Conservation (phyloP, 2,888 invertebrate genomes). For the Eristalis arbustorum region DNA sequence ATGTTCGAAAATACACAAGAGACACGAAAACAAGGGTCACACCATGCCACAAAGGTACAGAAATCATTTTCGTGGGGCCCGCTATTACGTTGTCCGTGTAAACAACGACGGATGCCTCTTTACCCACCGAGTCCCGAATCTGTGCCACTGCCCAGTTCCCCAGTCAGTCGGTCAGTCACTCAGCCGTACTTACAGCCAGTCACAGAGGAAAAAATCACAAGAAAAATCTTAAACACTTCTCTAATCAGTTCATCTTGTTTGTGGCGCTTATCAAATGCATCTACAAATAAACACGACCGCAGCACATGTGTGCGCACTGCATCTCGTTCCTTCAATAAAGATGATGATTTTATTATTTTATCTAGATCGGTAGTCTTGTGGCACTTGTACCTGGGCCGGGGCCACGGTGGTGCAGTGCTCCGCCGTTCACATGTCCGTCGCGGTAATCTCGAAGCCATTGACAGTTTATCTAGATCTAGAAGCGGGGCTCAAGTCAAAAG, state of each 20-base stretch:
- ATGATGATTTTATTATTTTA: slow-evolving; percentile 61
- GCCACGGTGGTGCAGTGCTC: neutral
- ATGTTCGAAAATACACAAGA: slow-evolving; percentile 9
- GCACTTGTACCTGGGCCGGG: slow-evolving; percentile 30
- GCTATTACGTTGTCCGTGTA: slow-evolving; percentile 12
- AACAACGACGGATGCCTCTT: slow-evolving; percentile 10
- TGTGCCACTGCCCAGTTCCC: neutral
- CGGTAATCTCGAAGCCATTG: slow-evolving; percentile 31
- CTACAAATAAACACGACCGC: slow-evolving; percentile 59
- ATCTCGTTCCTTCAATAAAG: slow-evolving; percentile 55
- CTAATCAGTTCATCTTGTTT: slow-evolving; percentile 64
- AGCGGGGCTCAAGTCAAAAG: slow-evolving; percentile 23
- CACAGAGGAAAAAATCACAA: neutral
- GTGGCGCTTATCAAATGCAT: slow-evolving; percentile 64
- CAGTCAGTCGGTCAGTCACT: too few relatives aligned
- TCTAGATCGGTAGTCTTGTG: slow-evolving; percentile 49
- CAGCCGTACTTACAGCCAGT: neutral
- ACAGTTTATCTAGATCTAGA: slow-evolving; percentile 56
- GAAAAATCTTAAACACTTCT: slow-evolving; percentile 43
- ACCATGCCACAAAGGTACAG: slow-evolving; percentile 1
- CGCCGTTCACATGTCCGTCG: neutral
- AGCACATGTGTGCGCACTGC: slow-evolving; percentile 26
- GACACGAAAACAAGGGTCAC: slow-evolving; percentile 35
- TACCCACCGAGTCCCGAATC: slow-evolving; percentile 18
- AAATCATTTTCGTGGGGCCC: neutral